Evolutionary conservation across 2,113 vertebrate species (phyloP), one percentile per base, ranked within the genome.

Genomic region (Myodes glareolus): DNA sequence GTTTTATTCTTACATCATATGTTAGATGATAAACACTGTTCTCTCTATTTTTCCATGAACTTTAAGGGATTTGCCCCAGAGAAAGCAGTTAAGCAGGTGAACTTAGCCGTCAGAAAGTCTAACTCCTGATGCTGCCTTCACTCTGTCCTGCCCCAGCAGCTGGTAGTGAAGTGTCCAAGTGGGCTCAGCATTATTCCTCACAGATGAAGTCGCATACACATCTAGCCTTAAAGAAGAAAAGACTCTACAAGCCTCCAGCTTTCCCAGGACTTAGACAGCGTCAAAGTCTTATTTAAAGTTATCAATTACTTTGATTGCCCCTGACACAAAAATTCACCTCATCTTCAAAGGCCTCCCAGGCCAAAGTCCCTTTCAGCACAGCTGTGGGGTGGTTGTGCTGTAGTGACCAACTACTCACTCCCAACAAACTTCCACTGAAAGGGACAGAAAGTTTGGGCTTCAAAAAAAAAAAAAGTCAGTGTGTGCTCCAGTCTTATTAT

Each of bases 401-500:
- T 45, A 65, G 39, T 67, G 27, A 85, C 68, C 45, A 70, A 3
- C 12, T 42, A 47, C 52, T 78, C 23, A 75, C 67, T 94, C 33
- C 36, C 39, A 77, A 47, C 45, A 42, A 2, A 33, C 33, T 89
- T 94, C 36, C 19, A 52, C 10, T 17, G 45, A 27, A 86, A 94
- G 65, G 50, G 17, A 75, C 23, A n/a, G 78, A 86, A 78, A 82
- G 4, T 87, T 91, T 61, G 36, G 36, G 63, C 50, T 76, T 7
- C 31, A 63, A 89, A n/a, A n/a, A n/a, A n/a, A n/a, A n/a, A n/a
- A n/a, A n/a, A n/a, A 72, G 95, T 84, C 93, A 78, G 63, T 78
- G 36, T 65, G n/a, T 1, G 17, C 73, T 36, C 36, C 29, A 13
- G 33, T 42, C 73, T 33, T 58, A 11, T 31, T 16, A 5, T 11